A percentile compares a stretch with the other conserved stretches of the same genome.
These are phyloP conservation scores for Sebastes schlegelii DNA, from an alignment of 2,113 vertebrate genomes.

Conservation along the genomic window DNA sequence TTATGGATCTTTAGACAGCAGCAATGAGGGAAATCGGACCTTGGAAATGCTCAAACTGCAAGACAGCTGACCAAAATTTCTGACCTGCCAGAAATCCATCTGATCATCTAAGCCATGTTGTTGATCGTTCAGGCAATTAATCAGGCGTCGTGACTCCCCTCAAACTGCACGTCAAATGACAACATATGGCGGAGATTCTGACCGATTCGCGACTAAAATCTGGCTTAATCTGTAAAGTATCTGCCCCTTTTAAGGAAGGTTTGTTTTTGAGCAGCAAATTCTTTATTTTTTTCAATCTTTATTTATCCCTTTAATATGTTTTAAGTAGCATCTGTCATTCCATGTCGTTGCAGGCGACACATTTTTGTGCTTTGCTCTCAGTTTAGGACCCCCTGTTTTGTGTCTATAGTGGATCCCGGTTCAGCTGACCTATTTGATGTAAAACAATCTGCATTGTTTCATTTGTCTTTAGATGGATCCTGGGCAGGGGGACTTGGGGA, in stretches of 20 bases:
- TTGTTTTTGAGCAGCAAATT: no score
- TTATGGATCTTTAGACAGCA: neutral
- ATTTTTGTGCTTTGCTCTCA: neutral
- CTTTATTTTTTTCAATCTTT: neutral
- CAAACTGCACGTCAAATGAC: neutral
- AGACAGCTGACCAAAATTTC: neutral
- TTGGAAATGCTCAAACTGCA: neutral
- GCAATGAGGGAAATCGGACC: neutral
- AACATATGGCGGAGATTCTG: neutral
- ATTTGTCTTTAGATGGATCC: slow-evolving; percentile 87
- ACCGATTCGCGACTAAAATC: neutral
- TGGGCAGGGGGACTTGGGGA: slow-evolving; percentile 94
- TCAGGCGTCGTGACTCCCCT: neutral
- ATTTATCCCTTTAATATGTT: neutral
- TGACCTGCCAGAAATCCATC: no score
- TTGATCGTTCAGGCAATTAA: no score
- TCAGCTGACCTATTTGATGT: neutral
- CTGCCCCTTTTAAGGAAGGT: no score
- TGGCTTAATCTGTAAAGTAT: neutral
- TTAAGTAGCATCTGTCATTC: neutral
- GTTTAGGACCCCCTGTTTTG: neutral
- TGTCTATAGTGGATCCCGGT: neutral
- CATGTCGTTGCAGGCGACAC: neutral
- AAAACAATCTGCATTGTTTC: slow-evolving; percentile 14
- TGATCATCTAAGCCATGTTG: no score